phyloP scores from a whole-genome alignment of 2,888 invertebrate genomes.

The Lissonota sp. region DNA sequence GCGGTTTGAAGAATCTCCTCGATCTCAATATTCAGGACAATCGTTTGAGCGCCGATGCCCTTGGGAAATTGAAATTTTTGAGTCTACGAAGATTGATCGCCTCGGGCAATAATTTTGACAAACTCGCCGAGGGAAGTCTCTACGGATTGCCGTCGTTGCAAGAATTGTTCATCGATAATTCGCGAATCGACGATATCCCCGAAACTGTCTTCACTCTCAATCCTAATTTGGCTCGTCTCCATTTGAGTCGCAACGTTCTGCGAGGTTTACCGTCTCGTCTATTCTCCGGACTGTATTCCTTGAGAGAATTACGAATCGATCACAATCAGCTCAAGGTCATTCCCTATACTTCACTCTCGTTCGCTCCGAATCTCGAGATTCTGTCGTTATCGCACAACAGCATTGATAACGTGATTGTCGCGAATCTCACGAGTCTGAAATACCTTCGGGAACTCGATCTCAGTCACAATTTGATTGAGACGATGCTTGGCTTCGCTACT shows the following conservation, averaged over 20 bases:
- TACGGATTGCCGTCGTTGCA: conserved; percentile 92
- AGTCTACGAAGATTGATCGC: conserved; percentile 90
- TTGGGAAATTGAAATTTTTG: conserved; percentile 90
- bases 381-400: conserved; percentile 89
- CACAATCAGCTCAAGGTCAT: conserved; percentile 90
- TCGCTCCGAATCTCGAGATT: conserved; percentile 90
- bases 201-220: conserved; percentile 90
- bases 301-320: conserved; percentile 91
- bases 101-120: conserved; percentile 91
- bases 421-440: conserved; percentile 90
- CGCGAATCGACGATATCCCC: conserved; percentile 89
- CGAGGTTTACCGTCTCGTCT: conserved; percentile 89
- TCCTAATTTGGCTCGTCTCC: conserved; percentile 90
- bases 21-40: conserved; percentile 92
- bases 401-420: conserved; percentile 90
- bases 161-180: conserved; percentile 88
- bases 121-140: conserved; percentile 89
- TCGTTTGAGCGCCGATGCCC: conserved; percentile 88
- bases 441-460: conserved; percentile 91
- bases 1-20: conserved; percentile 90
- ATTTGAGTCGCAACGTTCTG: conserved; percentile 89
- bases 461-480: conserved; percentile 90
- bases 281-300: conserved; percentile 90
- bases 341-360: conserved; percentile 91
- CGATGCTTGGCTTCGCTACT: conserved; percentile 92